Evolutionary conservation across 2,888 invertebrate species (phyloP).

Genomic region (Meandrusa payeni): DNA sequence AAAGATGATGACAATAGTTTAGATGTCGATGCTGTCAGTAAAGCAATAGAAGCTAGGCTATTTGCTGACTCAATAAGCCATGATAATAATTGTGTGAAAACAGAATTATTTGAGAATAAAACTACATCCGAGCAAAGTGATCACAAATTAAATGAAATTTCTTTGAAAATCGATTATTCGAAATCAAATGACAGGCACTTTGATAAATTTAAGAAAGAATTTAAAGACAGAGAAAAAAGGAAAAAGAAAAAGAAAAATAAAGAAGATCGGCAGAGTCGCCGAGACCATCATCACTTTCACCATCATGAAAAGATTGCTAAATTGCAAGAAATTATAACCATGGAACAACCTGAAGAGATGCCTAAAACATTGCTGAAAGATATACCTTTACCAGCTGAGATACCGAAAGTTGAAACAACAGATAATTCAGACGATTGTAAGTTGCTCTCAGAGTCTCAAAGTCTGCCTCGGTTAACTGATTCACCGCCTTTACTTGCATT

Average conservation of each 20-base stretch:
- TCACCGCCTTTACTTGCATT: constrained; percentile 66
- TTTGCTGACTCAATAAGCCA: constrained; percentile 80
- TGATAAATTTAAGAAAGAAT: constrained; percentile 77
- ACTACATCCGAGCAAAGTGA: constrained; percentile 68
- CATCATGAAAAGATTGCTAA: constrained; percentile 75
- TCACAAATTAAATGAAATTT: constrained; percentile 65
- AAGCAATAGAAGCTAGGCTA: constrained; percentile 90
- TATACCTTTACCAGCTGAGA: constrained; percentile 63
- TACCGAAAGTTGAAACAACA: constrained; percentile 39
- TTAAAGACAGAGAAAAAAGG: constrained; percentile 91
- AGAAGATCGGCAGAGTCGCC: constrained; percentile 86
- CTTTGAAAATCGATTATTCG: constrained; percentile 26
- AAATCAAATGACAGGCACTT: constrained; percentile 31
- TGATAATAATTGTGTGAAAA: constrained; percentile 43
- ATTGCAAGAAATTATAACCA: constrained; percentile 39
- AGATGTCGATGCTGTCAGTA: constrained; percentile 90
- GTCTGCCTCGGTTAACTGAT: constrained; percentile 84
- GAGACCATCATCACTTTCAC: constrained; percentile 84
- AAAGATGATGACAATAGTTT: constrained; percentile 89
- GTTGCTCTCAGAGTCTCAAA: constrained; percentile 75
- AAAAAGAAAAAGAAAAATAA: constrained; percentile 91
- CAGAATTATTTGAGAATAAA: constrained; percentile 44
- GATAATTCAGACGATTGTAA: constrained; percentile 55
- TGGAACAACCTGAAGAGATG: constrained; percentile 41
- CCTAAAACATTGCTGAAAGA: constrained; percentile 56